Base-by-base conservation (phyloP, 2,888 invertebrate genomes). In the Crematogaster levior region DNA sequence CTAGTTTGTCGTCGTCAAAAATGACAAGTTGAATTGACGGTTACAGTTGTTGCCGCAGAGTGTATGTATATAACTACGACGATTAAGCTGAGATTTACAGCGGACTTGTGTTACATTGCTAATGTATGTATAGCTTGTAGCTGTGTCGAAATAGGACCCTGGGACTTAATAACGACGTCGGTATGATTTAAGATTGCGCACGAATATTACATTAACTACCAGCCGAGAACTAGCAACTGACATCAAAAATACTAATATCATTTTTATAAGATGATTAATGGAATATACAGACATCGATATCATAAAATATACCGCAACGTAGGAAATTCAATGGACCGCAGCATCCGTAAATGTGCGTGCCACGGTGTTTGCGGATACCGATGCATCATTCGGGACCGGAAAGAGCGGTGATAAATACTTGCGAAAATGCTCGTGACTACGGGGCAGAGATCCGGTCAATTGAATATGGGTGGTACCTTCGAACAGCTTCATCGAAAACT, bases 321-420 rank as follows among this genome's bases (percentile, higher is more conserved):
- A 61, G 72, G 75, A 85, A 81, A 63, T 65, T 82, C 46, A 68
- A 82, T 21, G 66, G 63, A 83, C 75, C 81, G 77, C 81, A 75
- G n/a, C 66, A 53, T 58, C 73, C 81, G 37, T 34, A 40, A 51
- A n/a, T 30, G 51, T 75, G 30, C 51, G 34, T 74, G 72, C 72
- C n/a, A 43, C 43, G 72, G 83, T 82, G 74, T 84, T 79, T 61
- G 68, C 65, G 77, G 77, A 77, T 75, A 85, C 84, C 85, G 83
- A 89, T 85, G 82, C 75, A 85, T 86, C 88, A 85, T 89, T 86
- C 80, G 77, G 37, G 65, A 63, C 75, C 81, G 88, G 84, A 86
- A 84, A 82, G 85, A 81, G 74, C 53, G 73, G 72, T 86, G 89
- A 91, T 89, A 91, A 92, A 89, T 85, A 86, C 86, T 80, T 85